Evolutionary conservation across 2,113 vertebrate species (phyloP), one percentile per base, ranked within the genome.

Genomic region (Gambusia holbrooki): DNA sequence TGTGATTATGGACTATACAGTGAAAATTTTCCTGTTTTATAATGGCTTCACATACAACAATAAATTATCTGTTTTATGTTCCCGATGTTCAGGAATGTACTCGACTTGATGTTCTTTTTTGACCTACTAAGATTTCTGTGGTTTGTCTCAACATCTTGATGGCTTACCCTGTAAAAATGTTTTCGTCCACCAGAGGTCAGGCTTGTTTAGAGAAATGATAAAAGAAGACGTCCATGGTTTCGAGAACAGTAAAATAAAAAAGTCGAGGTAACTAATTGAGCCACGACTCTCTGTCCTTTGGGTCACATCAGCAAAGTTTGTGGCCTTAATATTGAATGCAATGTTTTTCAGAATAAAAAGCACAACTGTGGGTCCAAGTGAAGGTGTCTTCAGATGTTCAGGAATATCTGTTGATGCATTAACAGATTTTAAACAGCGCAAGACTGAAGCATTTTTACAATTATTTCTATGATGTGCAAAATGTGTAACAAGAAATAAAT

Each of bases 181-280:
- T 0, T 79, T 65, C 71, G 65, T 60, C 92, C 92, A 92, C 87
- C 71, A 92, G 92, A 90, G 89, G 88, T 67, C 92, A 90, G 90
- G 12, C 83, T 91, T 89, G 83, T 60, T 79, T 66, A 66, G 37
- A 66, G 15, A 70, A 27, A 48, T 28, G 62, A 78, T 35, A 33
- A 60, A 65, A 62, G 3, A 14, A 70, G 65, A 54, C 37, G 35
- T 62, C 32, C 51, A 69, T 3, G 66, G 69, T 82, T 78, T 40
- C 25, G 60, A 37, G 25, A 63, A 51, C 9, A 17, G 19, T 66
- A 9, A 17, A 35, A 62, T 65, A 74, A 25, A 87, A 65, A 51
- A 37, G 69, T 72, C 33, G 37, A 83, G 71, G 76, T 77, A 85
- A 42, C 11, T 51, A 85, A 76, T 74, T 72, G 67, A 85, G 76